A percentile compares a stretch with the other conserved stretches of the same genome.
phyloP scores from a whole-genome alignment of 2,113 vertebrate genomes.

The Uria aalge region DNA sequence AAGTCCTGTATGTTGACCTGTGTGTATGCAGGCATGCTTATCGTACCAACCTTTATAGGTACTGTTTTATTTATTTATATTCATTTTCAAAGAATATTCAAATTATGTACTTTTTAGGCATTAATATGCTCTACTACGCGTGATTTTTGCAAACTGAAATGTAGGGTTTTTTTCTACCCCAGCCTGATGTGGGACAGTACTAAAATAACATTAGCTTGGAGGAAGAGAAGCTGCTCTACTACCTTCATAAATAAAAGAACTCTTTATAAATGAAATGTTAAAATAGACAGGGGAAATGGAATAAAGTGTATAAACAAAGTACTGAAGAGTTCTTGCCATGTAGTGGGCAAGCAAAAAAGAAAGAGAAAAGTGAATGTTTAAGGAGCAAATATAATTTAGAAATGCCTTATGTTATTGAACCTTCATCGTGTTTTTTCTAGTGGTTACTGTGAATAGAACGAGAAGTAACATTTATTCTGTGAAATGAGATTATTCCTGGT shows the following conservation, averaged over 20 bases:
- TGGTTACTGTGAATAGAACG: not conserved
- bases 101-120: not conserved
- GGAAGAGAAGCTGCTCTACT: not conserved
- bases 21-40: not conserved
- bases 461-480: not conserved
- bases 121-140: not conserved
- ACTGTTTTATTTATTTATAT: not conserved
- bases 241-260: not conserved
- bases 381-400: not conserved
- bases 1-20: not conserved
- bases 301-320: not conserved
- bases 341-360: not conserved
- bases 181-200: not conserved
- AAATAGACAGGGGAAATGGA: not conserved
- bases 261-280: not conserved
- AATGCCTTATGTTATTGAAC: not conserved
- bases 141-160: not conserved
- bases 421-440: not conserved
- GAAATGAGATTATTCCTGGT: not conserved
- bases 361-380: not conserved
- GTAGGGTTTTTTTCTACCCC: not conserved
- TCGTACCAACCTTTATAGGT: not conserved
- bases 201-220: not conserved
- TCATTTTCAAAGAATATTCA: not conserved
- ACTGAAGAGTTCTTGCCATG: not conserved